phyloP scores from a whole-genome alignment of 2,888 invertebrate species.

The Parthenolecanium corni region DNA sequence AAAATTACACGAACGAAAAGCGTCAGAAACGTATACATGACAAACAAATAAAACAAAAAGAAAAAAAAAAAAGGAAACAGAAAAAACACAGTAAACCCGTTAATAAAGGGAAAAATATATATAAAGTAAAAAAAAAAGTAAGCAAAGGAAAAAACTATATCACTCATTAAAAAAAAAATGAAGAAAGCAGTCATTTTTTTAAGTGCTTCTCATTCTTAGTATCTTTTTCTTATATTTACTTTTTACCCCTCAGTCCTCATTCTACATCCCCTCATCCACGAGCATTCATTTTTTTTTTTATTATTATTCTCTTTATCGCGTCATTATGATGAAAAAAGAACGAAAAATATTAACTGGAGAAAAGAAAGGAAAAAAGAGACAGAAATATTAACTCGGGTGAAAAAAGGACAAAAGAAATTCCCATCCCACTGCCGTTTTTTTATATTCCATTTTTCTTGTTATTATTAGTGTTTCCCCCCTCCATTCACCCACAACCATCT shows the following conservation, averaged over 20 bases:
- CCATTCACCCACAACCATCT: too few species aligned
- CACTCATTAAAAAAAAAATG: slow-evolving; percentile 13
- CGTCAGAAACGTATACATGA: too few species aligned
- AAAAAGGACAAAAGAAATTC: not conserved
- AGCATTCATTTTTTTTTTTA: not conserved
- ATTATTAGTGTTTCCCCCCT: not conserved
- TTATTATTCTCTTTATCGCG: slow-evolving; percentile 24
- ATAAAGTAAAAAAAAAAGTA: not conserved
- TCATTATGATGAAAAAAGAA: slow-evolving; percentile 15
- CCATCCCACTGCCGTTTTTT: not conserved
- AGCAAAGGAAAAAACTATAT: slow-evolving; percentile 21
- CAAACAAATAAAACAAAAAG: not conserved
- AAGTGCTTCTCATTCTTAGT: slow-evolving; percentile 15
- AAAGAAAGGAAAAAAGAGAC: too few species aligned
- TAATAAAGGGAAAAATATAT: not conserved
- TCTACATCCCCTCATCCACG: not conserved
- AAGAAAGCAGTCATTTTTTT: slow-evolving; percentile 24
- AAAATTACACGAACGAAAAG: too few species aligned
- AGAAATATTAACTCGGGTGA: too few species aligned
- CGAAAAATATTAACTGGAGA: slow-evolving; percentile 19
- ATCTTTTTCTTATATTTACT: slow-evolving; percentile 19
- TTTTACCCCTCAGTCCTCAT: not conserved
- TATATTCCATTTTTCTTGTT: not conserved
- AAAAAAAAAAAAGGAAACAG: not conserved
- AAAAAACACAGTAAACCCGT: not conserved